Base-by-base conservation (phyloP, 2,113 vertebrate species). In the Eretmochelys imbricata region DNA sequence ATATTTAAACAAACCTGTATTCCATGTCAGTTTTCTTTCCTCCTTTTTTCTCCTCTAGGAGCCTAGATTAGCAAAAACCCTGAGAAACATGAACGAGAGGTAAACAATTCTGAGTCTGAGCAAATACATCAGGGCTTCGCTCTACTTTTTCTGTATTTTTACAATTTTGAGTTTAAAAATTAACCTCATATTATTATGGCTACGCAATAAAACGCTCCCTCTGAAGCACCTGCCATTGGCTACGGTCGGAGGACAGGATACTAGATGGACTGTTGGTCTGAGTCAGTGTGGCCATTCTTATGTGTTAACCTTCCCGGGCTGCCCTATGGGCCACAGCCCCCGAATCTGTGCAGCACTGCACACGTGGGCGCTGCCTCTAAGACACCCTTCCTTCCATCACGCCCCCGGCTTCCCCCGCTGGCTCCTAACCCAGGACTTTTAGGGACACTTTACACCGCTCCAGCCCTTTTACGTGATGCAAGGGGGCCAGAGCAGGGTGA, bases 101-200 rank as follows among this genome's bases (percentile, higher is more conserved):
- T 98, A 91, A 98, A 95, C 96, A 93, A 94, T 85, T 65, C n/a
- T 84, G n/a, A 84, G 54, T 22, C 80, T 46, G 3, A 80, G 35
- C 2, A 62, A 72, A 48, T 27, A 8, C n/a, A 27, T 76, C 65
- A 83, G 82, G 53, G 10, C 81, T 78, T 79, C 75, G 3, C 20
- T 65, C 86, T 90, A 49, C 65, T 20, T 22, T 22, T 72, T 72
- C 35, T 69, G 17, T 69, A 19, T 38, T 72, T 62, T n/a, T n/a
- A n/a, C 62, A 16, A 20, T 80, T 79, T 22, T 49, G 69, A 57
- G 79, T 46, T 82, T 57, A 57, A 82, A 42, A 82, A 31, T 46
- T 29, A 57, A 86, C 85, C 88, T 57, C 65, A 59, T 2, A n/a
- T 25, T 84, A 89, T 88, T 50, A 53, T 84, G 0, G 3, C 0